phyloP scores from a whole-genome alignment of 2,797 vertebrate species.

The Sarcoramphus papa region DNA sequence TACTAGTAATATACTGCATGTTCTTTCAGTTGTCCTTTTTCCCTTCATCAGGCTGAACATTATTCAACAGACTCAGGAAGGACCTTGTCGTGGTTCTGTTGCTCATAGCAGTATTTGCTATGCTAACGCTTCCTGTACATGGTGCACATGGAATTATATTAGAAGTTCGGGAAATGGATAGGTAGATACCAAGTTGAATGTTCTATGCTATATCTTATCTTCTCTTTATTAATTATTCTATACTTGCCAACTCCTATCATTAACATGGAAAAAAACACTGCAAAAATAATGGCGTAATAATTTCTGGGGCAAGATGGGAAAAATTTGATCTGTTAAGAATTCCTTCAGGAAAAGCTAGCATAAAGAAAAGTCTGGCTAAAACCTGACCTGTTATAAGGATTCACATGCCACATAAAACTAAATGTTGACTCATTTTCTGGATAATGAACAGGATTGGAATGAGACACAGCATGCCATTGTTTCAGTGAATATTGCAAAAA shows the following conservation, averaged over 20 bases:
- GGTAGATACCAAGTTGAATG: not conserved
- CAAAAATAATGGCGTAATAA: not conserved
- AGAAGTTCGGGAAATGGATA: not conserved
- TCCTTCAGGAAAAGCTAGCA: not conserved
- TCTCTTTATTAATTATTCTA: not conserved
- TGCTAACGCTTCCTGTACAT: slow-evolving; percentile 31
- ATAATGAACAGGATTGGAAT: not conserved
- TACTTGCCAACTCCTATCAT: not conserved
- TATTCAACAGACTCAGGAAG: slow-evolving; percentile 52
- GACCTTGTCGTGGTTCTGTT: slow-evolving; percentile 63
- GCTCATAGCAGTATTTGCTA: slow-evolving; percentile 43
- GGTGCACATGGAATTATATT: not conserved
- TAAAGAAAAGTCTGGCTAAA: not conserved
- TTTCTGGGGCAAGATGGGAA: not conserved
- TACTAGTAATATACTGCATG: not conserved
- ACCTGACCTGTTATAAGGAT: not conserved
- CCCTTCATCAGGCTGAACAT: not conserved
- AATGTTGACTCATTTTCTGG: not conserved
- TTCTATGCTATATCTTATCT: not conserved
- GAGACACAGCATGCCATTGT: not conserved
- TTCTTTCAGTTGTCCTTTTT: not conserved
- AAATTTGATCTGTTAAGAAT: not conserved
- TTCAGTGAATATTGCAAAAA: not conserved
- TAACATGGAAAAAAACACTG: not conserved
- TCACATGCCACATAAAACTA: not conserved